These are phyloP conservation scores for Plestiodon gilberti DNA, from an alignment of 2,113 vertebrate genomes.

Conservation along the genomic window DNA sequence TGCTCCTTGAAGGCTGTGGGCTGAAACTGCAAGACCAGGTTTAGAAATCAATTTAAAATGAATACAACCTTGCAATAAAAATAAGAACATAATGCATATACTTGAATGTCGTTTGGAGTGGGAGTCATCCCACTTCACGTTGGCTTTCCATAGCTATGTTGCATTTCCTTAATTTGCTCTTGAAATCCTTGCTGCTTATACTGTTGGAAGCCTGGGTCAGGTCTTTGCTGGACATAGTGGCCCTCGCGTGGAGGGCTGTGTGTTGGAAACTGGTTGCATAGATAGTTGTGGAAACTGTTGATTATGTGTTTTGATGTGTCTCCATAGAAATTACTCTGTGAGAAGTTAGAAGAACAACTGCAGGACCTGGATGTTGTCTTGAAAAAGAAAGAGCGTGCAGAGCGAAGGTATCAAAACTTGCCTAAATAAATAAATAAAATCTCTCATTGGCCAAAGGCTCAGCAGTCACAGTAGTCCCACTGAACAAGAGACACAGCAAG, in stretches of 20 bases:
- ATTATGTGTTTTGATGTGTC: constrained; percentile 35
- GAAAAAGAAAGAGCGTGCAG: constrained; percentile 95
- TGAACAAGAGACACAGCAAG: neutral
- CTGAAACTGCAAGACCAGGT: neutral
- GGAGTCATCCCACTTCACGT: neutral
- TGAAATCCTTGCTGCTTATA: neutral
- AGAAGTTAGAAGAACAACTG: constrained; percentile 94
- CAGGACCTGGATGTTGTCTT: constrained; percentile 93
- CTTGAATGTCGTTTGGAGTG: neutral
- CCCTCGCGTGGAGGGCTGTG: neutral
- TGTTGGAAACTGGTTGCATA: neutral
- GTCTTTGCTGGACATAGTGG: neutral
- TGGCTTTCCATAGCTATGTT: neutral
- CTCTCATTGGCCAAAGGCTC: neutral
- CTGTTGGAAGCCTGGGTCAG: neutral
- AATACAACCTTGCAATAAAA: neutral
- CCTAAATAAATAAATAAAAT: neutral
- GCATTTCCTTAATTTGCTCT: neutral
- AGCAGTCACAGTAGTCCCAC: neutral
- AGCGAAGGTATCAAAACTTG: constrained; percentile 83
- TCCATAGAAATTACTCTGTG: constrained; percentile 92
- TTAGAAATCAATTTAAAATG: neutral
- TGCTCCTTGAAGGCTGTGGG: neutral
- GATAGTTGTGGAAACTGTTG: constrained; percentile 1
- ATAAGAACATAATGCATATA: neutral